Evolutionary conservation across 2,888 invertebrate species (phyloP), one percentile per base, ranked within the genome.

Genomic region (Cheilosia vernalis): DNA sequence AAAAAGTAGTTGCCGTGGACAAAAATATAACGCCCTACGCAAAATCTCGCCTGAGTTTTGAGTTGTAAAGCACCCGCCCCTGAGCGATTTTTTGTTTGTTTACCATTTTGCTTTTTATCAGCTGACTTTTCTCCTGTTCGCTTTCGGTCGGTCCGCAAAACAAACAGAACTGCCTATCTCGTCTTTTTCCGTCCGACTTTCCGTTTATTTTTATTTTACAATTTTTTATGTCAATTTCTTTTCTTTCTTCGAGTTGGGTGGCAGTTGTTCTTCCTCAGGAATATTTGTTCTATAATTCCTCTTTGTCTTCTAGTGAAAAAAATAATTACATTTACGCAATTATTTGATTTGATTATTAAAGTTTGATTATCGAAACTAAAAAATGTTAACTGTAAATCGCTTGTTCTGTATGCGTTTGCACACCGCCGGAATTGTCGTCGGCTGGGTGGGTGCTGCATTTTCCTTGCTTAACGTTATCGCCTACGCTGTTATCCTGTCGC

Each of bases 381-480:
- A 6, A 47, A 2, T 85, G 84, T 15, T 85, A 4, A 80, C 74
- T 13, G 33, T 91, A 81, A 78, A 87, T 40, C 77, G 87, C 19
- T 78, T 90, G 2, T 90, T 87, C 49, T 89, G 89, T 21, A 86
- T 91, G 87, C 90, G 90, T 7, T 88, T 91, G 1, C 89, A 89
- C 76, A 91, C 91, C 2, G 90, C 89, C 64, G 91, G 90, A 51
- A 87, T 91, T n/a, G 88, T 91, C 0, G 79, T 91, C 19, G 91
- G 91, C n/a, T 91, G 91, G 91, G 42, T 91, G 30, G 90, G 90
- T 0, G 67, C 89, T 17, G 87, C 89, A 10, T 77, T 87, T 21
- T 89, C 89, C 47, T 73, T 90, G 10, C 17, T 90, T 7, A 30
- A 87, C 37, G 70, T 88, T 2, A 88, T 90, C 51, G 6, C 88